Percentiles rank a stretch among this genome's conserved stretches.
Evolutionary conservation across 37 sponge, comb jelly and placozoan species (phyloP).

Genomic region (Cladorhizidae sp.): DNA sequence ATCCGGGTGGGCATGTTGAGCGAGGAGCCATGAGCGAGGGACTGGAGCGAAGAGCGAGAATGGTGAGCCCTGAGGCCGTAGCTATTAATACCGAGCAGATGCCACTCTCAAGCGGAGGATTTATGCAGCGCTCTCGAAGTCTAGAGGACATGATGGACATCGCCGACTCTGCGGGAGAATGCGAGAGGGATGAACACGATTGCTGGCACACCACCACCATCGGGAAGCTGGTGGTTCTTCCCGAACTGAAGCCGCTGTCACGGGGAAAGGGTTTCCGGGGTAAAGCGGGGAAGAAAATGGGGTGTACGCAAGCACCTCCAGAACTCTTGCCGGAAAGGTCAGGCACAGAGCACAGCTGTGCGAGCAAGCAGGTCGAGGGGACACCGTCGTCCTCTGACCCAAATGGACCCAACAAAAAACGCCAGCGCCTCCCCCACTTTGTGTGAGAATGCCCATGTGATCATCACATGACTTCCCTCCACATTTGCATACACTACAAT

Average conservation of each 20-base stretch:
- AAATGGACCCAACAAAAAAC: not conserved
- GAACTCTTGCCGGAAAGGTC: not conserved
- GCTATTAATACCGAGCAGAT: not conserved
- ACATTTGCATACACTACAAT: too few relatives aligned
- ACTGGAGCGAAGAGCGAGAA: not conserved
- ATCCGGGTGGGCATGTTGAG: too few relatives aligned
- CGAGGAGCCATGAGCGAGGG: too few relatives aligned
- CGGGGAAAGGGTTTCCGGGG: not conserved
- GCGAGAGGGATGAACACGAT: not conserved
- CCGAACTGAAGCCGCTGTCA: not conserved
- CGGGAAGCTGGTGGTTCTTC: not conserved
- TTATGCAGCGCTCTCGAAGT: slow-evolving; percentile 13
- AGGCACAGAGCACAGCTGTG: not conserved
- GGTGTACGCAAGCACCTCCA: not conserved
- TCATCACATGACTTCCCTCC: too few relatives aligned
- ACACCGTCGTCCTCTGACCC: not conserved
- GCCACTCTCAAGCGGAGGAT: not conserved
- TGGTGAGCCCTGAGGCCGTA: slow-evolving; percentile 23
- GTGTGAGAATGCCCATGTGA: not conserved
- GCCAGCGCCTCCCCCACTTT: not conserved
- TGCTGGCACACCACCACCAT: not conserved
- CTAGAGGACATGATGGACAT: slow-evolving; percentile 5
- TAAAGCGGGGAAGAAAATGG: not conserved
- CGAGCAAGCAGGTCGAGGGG: not conserved
- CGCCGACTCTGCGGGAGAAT: not conserved